Evolutionary conservation across 2,113 vertebrate species (phyloP).

Genomic region (Nipponia nippon): DNA sequence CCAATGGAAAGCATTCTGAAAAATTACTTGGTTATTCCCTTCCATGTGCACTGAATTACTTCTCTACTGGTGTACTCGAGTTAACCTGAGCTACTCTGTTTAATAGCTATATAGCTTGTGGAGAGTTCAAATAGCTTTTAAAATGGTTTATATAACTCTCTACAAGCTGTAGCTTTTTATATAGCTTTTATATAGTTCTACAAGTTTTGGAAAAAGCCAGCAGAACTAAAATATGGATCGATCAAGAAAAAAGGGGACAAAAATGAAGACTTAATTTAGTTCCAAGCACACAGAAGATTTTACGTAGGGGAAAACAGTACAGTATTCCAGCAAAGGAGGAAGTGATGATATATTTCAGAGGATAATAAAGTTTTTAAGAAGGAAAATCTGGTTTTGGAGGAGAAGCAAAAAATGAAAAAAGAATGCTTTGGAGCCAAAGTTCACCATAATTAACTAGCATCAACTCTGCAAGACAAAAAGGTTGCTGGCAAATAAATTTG

Average conservation of each 20-base stretch:
- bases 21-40: neutral
- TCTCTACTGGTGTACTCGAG: neutral
- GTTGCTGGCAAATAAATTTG: neutral
- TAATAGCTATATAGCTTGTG: neutral
- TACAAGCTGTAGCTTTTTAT: neutral
- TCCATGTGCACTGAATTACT: neutral
- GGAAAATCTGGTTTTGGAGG: neutral
- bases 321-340: neutral
- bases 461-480: neutral
- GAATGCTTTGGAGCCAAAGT: neutral
- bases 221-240: neutral
- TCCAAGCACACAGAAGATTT: neutral
- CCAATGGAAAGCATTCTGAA: neutral
- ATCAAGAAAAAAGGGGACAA: neutral
- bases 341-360: neutral
- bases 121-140: neutral
- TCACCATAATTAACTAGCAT: neutral
- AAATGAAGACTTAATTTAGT: neutral
- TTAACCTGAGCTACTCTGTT: neutral
- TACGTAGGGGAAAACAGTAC: fast-evolving
- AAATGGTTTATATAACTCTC: neutral
- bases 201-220: neutral
- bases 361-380: neutral
- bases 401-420: neutral
- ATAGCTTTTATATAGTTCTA: neutral